phyloP scores from a whole-genome alignment of 2,888 invertebrate genomes.

The Ceriagrion tenellum region DNA sequence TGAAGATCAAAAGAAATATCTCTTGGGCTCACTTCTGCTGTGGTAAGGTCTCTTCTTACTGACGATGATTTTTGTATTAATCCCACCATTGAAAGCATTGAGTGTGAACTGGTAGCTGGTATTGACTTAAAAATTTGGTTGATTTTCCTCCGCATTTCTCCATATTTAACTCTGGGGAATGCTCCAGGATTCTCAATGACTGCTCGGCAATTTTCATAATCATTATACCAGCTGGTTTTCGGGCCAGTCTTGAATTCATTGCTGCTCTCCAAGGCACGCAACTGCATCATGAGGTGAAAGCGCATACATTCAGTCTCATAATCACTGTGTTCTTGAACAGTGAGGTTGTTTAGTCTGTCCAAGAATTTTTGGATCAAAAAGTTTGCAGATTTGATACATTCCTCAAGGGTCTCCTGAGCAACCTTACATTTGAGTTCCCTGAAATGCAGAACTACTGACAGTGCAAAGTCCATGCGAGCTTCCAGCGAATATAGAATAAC shows the following conservation, averaged over 20 bases:
- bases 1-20: background rate
- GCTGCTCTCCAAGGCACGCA: background rate
- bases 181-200: conserved; percentile 70
- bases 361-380: background rate
- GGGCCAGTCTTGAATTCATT: background rate
- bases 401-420: background rate
- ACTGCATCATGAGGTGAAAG: background rate
- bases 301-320: background rate
- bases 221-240: background rate
- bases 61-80: no score
- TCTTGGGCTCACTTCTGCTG: background rate
- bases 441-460: background rate
- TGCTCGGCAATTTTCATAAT: conserved; percentile 66
- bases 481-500: background rate
- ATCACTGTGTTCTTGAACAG: background rate
- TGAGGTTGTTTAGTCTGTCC: background rate
- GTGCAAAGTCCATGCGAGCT: background rate
- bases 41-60: no score
- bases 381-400: background rate
- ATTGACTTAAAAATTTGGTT: conserved; percentile 71
- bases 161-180: conserved; percentile 71
- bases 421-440: background rate
- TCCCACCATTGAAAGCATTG: no score
- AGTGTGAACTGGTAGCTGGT: no score
- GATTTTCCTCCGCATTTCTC: conserved; percentile 71